Conservation (phyloP, 2,797 vertebrate species). For the Anabas testudineus region DNA sequence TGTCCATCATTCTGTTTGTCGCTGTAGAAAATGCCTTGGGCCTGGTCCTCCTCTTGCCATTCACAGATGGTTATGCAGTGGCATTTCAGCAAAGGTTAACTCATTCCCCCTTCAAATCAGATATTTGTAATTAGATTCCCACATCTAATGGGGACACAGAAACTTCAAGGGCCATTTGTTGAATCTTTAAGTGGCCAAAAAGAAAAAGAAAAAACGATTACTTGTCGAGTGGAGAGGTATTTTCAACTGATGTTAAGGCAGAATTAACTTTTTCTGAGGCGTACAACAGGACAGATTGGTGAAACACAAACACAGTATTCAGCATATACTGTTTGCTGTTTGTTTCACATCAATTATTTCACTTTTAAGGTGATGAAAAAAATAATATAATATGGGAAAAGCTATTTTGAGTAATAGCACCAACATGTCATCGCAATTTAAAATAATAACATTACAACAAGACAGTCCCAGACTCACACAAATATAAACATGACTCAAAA, state of each 20-base stretch:
- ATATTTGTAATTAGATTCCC: conserved; percentile 80
- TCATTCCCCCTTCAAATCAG: conserved; percentile 74
- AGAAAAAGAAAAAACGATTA: conserved; percentile 58
- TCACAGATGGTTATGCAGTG: conserved; percentile 75
- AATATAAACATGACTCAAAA: neutral
- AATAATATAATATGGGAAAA: too few relatives aligned
- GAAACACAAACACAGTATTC: conserved; percentile 6
- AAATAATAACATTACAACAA: too few relatives aligned
- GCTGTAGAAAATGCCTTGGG: conserved; percentile 64
- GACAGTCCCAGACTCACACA: neutral
- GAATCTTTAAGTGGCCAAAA: conserved; percentile 62
- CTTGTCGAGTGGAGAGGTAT: conserved; percentile 40
- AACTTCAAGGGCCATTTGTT: conserved; percentile 64
- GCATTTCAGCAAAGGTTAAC: conserved; percentile 83
- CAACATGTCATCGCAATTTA: too few relatives aligned
- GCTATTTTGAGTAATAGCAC: too few relatives aligned
- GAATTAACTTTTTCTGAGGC: conserved; percentile 13
- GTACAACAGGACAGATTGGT: neutral
- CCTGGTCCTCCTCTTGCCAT: conserved; percentile 67
- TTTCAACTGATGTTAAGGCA: conserved; percentile 40
- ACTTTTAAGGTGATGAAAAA: too few relatives aligned
- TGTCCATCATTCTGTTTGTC: conserved; percentile 72
- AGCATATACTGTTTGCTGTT: too few relatives aligned
- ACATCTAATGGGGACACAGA: conserved; percentile 64
- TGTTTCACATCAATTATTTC: too few relatives aligned